Evolutionary conservation across 35 echinoderm and acorn worm genomes (phyloP).

Genomic region (Ophioderma brevispina): DNA sequence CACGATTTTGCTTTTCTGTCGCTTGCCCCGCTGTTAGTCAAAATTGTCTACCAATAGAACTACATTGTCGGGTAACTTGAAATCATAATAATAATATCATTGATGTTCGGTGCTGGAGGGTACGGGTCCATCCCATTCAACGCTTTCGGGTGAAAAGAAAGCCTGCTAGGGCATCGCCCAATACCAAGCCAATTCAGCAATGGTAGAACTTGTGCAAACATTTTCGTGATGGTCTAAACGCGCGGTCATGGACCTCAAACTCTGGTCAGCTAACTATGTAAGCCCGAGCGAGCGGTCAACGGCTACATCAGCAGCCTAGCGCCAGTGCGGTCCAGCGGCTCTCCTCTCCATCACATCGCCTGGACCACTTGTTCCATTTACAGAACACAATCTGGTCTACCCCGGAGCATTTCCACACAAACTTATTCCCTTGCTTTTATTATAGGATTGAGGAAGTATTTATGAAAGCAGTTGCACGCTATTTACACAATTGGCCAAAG

Average conservation of each 20-base stretch:
- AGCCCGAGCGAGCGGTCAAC: not conserved
- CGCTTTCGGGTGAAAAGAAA: not conserved
- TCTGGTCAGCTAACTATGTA: not conserved
- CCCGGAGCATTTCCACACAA: not conserved
- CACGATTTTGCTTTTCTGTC: too few relatives aligned
- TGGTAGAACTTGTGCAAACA: not conserved
- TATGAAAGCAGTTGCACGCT: slow-evolving; percentile 7
- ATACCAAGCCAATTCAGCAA: not conserved
- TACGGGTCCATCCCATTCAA: not conserved
- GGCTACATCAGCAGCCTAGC: not conserved
- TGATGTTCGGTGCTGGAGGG: too few relatives aligned
- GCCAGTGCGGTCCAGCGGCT: not conserved
- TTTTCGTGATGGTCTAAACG: not conserved
- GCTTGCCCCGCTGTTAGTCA: too few relatives aligned
- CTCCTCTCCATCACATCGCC: not conserved
- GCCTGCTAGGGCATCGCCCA: not conserved
- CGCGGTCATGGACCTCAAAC: not conserved
- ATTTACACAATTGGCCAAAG: not conserved
- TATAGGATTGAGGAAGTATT: not conserved
- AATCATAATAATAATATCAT: not conserved
- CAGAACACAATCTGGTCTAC: not conserved
- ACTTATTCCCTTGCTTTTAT: not conserved
- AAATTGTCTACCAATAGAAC: not conserved
- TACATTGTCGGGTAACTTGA: not conserved
- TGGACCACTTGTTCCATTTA: not conserved